Base-by-base conservation (phyloP, 2,888 invertebrate genomes). In the Epinotia brunnichana region DNA sequence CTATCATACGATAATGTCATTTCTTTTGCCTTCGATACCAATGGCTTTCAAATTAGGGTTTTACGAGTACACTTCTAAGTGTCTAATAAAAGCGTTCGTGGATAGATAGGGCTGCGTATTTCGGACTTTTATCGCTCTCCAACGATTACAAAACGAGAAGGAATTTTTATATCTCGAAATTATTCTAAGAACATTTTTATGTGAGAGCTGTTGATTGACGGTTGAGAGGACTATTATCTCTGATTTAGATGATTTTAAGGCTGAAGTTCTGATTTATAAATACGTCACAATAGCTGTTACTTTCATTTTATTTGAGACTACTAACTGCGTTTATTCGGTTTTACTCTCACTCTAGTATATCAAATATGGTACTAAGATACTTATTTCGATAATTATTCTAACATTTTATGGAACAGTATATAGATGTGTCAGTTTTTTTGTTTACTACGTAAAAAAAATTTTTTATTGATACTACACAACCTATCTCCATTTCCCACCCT, bases 1-100 rank as follows among this genome's bases (percentile, higher is more conserved):
- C 9, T 63, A 72, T 72, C 56, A 41, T 59, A 66, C 62, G 66
- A 53, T 66, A 73, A 74, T 68, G 59, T 44, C 48, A 72, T 72
- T 61, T 70, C 41, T 48, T 66, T 66, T 21, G 66, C 21, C 56
- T 61, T 73, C 51, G 41, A 69, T 74, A 48, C 67, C 64, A 61
- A 69, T 74, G 66, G 64, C 70, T 62, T 74, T 69, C 69, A 71
- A 75, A 75, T 74, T 71, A 74, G 44, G 69, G 54, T 62, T 64
- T 73, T 67, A 44, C 67, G 73, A 73, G 39, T 48, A 56, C 70
- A 62, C 61, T 63, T 71, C 68, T 64, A 69, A 71, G 70, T 74
- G 69, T 56, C 41, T 66, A 75, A 71, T 75, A 75, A 75, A 75
- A 74, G 51, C 63, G 44, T 41, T 53, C 70, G 67, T 62, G 74